Percentiles rank a stretch among this genome's conserved stretches.
Evolutionary conservation across 2,888 invertebrate genomes (phyloP).

Genomic region (Ypsolopha scabrella): DNA sequence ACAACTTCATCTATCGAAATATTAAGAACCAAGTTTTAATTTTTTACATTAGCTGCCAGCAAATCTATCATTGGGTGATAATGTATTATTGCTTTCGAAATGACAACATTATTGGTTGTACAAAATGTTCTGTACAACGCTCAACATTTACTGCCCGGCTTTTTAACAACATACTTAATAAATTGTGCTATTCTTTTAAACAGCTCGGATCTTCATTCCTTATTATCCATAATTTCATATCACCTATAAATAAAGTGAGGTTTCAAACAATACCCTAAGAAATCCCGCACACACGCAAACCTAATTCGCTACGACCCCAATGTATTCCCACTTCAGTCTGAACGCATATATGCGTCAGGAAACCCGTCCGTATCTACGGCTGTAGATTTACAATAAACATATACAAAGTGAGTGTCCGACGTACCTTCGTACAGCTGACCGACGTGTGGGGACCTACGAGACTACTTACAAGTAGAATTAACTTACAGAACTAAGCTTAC

Average conservation of each 20-base stretch:
- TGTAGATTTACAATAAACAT: neutral
- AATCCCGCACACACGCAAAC: neutral
- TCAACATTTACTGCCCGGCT: constrained; percentile 29
- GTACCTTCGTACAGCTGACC: constrained; percentile 12
- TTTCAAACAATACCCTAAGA: constrained; percentile 59
- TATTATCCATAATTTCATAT: constrained; percentile 47
- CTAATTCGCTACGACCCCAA: neutral
- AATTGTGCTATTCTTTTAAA: constrained; percentile 59
- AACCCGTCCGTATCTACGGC: neutral
- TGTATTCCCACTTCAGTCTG: neutral
- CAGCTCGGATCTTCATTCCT: constrained; percentile 37
- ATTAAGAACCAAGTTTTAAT: no score
- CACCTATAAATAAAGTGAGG: constrained; percentile 51
- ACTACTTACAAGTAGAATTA: constrained; percentile 55
- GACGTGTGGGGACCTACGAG: constrained; percentile 46
- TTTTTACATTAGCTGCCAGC: no score
- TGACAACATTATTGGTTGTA: constrained; percentile 21
- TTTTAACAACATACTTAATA: constrained; percentile 45
- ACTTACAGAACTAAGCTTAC: constrained; percentile 45
- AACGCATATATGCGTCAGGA: neutral
- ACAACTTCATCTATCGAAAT: no score
- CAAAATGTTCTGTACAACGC: constrained; percentile 19
- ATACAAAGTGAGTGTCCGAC: neutral
- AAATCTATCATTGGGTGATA: neutral
- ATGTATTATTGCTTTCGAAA: constrained; percentile 26